Evolutionary conservation across 2,888 invertebrate species (phyloP).

Genomic region (Quadroppia sp.): DNA sequence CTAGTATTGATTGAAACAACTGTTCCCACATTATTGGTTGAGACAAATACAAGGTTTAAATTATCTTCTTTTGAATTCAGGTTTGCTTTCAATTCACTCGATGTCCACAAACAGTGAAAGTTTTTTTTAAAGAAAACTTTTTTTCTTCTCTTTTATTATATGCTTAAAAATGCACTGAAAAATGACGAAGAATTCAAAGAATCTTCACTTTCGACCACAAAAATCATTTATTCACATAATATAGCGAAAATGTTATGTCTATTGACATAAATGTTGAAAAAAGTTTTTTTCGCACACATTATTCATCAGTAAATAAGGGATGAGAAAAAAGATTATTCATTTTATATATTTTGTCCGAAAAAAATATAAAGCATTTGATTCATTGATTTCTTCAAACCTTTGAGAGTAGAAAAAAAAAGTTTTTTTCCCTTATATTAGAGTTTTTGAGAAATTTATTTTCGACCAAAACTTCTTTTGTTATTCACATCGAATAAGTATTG

Average conservation of each 20-base stretch:
- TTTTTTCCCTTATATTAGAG: no score
- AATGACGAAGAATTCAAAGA: not conserved
- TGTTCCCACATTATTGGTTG: not conserved
- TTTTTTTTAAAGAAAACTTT: not conserved
- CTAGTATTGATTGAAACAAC: not conserved
- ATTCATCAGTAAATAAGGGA: constrained; percentile 6
- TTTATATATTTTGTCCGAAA: not conserved
- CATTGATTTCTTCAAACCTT: not conserved
- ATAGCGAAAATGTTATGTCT: not conserved
- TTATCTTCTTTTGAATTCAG: no score
- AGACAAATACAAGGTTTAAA: not conserved
- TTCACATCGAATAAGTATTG: no score
- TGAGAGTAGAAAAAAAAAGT: no score
- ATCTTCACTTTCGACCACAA: not conserved
- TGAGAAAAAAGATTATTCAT: not conserved
- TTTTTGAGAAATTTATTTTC: no score
- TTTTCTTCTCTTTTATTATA: not conserved
- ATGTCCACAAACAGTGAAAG: no score
- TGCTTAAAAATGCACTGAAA: not conserved
- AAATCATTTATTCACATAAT: constrained; percentile 5
- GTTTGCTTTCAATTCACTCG: no score
- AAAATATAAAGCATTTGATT: not conserved
- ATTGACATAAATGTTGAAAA: constrained; percentile 3
- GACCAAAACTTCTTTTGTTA: no score
- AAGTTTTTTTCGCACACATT: not conserved